Percentiles rank a stretch among this genome's conserved stretches.
Evolutionary conservation across 2,888 invertebrate species (phyloP).

Genomic region (Scaptomyza flava): DNA sequence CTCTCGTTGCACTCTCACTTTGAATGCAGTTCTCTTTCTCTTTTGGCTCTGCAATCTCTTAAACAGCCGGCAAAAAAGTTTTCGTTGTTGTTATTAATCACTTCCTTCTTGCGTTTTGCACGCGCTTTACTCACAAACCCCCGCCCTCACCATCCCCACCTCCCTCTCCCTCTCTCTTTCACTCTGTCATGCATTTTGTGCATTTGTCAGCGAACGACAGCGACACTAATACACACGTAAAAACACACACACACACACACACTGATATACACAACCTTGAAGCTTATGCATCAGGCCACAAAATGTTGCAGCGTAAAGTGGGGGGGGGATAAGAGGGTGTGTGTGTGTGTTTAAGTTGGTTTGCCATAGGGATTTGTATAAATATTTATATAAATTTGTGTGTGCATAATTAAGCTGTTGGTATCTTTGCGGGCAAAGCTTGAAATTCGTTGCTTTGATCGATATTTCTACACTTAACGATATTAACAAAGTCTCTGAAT

Average conservation of each 20-base stretch:
- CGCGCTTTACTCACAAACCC: conserved; percentile 31
- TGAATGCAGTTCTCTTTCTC: conserved; percentile 29
- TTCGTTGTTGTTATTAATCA: conserved; percentile 64
- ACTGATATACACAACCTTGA: conserved; percentile 40
- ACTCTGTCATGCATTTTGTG: conserved; percentile 55
- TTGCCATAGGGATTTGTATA: background rate
- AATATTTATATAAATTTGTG: conserved; percentile 18
- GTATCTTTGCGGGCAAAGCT: background rate
- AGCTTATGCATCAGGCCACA: conserved; percentile 6
- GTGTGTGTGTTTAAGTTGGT: background rate
- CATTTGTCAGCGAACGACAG: conserved; percentile 58
- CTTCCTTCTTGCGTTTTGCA: conserved; percentile 66
- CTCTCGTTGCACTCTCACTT: background rate
- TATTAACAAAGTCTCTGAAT: too few relatives aligned
- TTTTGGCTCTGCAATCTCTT: conserved; percentile 41
- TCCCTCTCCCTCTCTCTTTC: background rate
- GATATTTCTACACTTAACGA: background rate
- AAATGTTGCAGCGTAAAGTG: background rate
- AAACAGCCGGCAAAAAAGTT: conserved; percentile 43
- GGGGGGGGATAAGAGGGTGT: background rate
- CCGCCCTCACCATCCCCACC: background rate
- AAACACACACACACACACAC: conserved; percentile 7
- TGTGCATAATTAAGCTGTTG: conserved; percentile 2
- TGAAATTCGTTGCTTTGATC: background rate
- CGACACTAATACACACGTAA: conserved; percentile 13